Percentiles rank a stretch among this genome's conserved stretches.
phyloP scores from a whole-genome alignment of 2,113 vertebrate species.

The Misgurnus mizolepis region DNA sequence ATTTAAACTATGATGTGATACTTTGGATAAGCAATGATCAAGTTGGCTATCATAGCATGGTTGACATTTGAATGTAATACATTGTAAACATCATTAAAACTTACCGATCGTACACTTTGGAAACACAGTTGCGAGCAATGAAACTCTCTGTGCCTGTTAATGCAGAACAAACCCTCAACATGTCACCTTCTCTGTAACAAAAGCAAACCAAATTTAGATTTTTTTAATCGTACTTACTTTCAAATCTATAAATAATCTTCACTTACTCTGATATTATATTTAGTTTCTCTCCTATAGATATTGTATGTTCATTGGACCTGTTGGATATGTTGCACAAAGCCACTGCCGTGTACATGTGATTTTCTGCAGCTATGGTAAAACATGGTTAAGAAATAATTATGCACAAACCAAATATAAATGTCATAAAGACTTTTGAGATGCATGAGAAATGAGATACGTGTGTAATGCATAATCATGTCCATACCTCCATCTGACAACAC shows the following conservation, averaged over 20 bases:
- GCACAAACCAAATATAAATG: not conserved
- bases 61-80: not conserved
- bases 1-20: no score
- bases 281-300: constrained; percentile 79
- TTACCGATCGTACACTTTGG: constrained; percentile 81
- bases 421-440: no score
- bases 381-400: not conserved
- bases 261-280: constrained; percentile 80
- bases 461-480: not conserved
- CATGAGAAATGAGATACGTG: no score
- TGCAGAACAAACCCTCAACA: constrained; percentile 77
- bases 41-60: not conserved
- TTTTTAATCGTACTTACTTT: not conserved
- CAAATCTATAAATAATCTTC: not conserved
- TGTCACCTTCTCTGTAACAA: constrained; percentile 78
- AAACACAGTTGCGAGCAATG: constrained; percentile 76
- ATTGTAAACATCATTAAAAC: constrained; percentile 4
- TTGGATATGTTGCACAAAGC: constrained; percentile 76
- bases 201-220: constrained; percentile 6
- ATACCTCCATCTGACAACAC: not conserved
- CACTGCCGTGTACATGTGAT: constrained; percentile 62
- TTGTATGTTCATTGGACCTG: constrained; percentile 39
- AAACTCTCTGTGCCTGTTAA: constrained; percentile 72
- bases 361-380: constrained; percentile 59
- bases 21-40: no score